A percentile compares a stretch with the other conserved stretches of the same genome.
These are phyloP conservation scores for Oikopleura albicans DNA, from an alignment of 23 tunicate species.

Conservation along the genomic window DNA sequence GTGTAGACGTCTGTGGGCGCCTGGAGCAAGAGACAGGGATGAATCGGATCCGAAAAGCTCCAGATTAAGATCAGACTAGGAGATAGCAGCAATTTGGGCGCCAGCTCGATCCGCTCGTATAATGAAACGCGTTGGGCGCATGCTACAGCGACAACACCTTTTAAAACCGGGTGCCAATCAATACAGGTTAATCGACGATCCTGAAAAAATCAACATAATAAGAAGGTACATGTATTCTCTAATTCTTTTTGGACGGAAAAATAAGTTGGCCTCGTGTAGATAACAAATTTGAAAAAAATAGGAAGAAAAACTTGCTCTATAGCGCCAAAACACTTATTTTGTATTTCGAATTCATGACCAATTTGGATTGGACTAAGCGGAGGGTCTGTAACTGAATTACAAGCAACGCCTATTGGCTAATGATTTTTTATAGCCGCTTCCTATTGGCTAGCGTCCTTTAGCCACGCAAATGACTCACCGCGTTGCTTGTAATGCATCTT, in stretches of 20 bases:
- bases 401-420: too few relatives aligned
- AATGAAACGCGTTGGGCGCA: conserved; percentile 43
- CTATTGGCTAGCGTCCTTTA: too few relatives aligned
- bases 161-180: conserved; percentile 88
- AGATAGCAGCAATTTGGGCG: conserved; percentile 32
- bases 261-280: too few relatives aligned
- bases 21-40: conserved; percentile 72
- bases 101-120: conserved; percentile 63
- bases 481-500: too few relatives aligned
- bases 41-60: conserved; percentile 95
- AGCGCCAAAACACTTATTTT: too few relatives aligned
- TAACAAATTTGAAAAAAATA: too few relatives aligned
- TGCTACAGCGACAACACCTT: conserved; percentile 76
- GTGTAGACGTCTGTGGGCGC: conserved; percentile 62
- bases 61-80: conserved; percentile 70
- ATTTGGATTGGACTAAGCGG: too few relatives aligned
- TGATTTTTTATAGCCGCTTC: too few relatives aligned
- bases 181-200: conserved; percentile 77
- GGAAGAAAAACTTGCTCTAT: too few relatives aligned
- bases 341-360: too few relatives aligned
- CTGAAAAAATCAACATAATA: conserved; percentile 23
- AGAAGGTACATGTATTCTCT: not conserved
- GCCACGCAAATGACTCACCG: too few relatives aligned
- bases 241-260: not conserved
- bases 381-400: too few relatives aligned